Evolutionary conservation across 2,113 vertebrate species (phyloP).

Genomic region (Damaliscus lunatus): DNA sequence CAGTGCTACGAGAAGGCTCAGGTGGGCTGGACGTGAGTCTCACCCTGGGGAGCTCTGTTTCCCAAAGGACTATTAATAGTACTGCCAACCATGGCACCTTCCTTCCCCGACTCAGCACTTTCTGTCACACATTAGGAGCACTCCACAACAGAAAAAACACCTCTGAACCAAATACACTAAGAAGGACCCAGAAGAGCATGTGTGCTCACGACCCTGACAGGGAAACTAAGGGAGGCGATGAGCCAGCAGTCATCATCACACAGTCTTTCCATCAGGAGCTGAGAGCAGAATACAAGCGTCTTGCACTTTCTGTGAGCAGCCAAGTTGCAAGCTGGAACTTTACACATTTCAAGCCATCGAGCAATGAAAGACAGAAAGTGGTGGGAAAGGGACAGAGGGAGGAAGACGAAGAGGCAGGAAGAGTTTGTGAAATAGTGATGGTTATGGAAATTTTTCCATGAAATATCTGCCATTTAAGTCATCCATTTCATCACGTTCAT

Average conservation of each 20-base stretch:
- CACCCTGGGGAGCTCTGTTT: neutral
- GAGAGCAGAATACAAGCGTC: neutral
- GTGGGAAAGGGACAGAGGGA: neutral
- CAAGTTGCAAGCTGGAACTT: neutral
- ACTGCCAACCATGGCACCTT: neutral
- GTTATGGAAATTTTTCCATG: neutral
- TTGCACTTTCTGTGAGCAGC: neutral
- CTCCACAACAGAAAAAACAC: neutral
- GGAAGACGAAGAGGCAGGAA: neutral
- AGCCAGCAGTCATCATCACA: neutral
- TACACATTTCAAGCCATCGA: neutral
- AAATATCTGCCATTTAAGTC: neutral
- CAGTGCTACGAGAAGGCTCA: neutral
- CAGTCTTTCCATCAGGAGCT: neutral
- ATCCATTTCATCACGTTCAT: neutral
- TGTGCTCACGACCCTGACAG: neutral
- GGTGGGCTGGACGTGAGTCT: neutral
- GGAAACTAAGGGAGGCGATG: neutral
- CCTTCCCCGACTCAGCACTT: neutral
- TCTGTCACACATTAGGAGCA: neutral
- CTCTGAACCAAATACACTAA: neutral
- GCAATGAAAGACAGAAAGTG: neutral
- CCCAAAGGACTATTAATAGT: slow-evolving; percentile 49
- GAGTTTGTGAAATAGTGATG: neutral
- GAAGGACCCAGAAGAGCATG: neutral